Evolutionary conservation across 2,113 vertebrate species (phyloP).

Genomic region (Mirounga angustirostris): DNA sequence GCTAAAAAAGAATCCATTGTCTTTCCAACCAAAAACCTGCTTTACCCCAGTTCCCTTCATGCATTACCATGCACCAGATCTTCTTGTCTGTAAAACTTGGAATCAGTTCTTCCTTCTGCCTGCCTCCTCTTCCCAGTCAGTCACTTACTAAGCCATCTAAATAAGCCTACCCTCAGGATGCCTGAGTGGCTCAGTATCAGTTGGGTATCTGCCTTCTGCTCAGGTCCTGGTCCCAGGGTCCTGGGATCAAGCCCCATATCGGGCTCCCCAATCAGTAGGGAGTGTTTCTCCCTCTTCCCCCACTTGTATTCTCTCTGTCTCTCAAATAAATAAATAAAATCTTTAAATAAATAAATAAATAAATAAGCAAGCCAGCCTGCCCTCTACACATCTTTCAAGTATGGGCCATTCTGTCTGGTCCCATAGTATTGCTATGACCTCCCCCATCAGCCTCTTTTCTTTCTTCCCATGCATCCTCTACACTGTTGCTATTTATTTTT

Average conservation of each 20-base stretch:
- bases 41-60: background rate
- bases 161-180: background rate
- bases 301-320: background rate
- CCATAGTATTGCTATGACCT: background rate
- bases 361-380: background rate
- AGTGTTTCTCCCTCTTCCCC: background rate
- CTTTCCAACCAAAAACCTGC: background rate
- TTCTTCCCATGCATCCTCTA: background rate
- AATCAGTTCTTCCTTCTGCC: background rate
- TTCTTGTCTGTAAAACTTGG: background rate
- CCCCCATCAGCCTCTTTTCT: background rate
- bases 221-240: background rate
- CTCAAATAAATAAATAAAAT: too few relatives aligned
- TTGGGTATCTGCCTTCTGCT: background rate
- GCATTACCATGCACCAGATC: background rate
- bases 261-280: background rate
- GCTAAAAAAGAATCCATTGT: constrained; percentile 1
- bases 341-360: background rate
- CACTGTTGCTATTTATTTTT: constrained; percentile 52
- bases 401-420: background rate
- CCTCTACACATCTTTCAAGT: background rate
- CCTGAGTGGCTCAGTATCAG: background rate
- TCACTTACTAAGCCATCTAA: constrained; percentile 29
- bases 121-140: background rate
- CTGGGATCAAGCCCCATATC: background rate